These are phyloP conservation scores for Clunio marinus DNA, from an alignment of 2,888 invertebrate genomes.

Conservation along the genomic window DNA sequence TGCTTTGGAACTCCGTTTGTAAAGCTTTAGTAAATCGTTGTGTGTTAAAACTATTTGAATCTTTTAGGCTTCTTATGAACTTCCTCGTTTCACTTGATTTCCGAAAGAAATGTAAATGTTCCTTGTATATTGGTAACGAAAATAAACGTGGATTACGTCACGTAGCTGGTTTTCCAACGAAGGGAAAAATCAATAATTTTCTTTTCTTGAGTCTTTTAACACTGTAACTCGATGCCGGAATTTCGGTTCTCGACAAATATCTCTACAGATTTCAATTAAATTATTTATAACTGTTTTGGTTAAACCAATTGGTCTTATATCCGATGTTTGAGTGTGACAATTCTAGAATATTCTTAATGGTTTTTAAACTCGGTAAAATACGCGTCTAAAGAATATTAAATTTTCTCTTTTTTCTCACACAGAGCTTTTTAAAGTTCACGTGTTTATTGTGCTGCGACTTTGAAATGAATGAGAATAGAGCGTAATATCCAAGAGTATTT, in stretches of 20 bases:
- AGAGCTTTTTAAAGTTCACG: slow-evolving; percentile 2
- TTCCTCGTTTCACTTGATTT: no score
- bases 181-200: slow-evolving; percentile 5
- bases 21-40: slow-evolving; percentile 1
- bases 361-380: not conserved
- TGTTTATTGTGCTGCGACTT: slow-evolving; percentile 10
- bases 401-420: not conserved
- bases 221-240: slow-evolving; percentile 10
- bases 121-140: not conserved
- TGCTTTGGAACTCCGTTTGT: not conserved
- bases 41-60: slow-evolving; percentile 12
- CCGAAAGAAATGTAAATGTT: not conserved
- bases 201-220: not conserved
- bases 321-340: not conserved
- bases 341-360: not conserved
- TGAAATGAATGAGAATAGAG: slow-evolving; percentile 12
- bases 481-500: not conserved
- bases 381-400: not conserved
- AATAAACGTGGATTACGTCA: not conserved
- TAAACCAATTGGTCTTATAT: no score
- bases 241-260: no score
- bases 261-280: no score
- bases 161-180: not conserved
- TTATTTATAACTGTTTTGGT: no score
- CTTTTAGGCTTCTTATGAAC: not conserved